Conservation (phyloP, 2,113 vertebrate genomes). For the Cygnus buccinator region DNA sequence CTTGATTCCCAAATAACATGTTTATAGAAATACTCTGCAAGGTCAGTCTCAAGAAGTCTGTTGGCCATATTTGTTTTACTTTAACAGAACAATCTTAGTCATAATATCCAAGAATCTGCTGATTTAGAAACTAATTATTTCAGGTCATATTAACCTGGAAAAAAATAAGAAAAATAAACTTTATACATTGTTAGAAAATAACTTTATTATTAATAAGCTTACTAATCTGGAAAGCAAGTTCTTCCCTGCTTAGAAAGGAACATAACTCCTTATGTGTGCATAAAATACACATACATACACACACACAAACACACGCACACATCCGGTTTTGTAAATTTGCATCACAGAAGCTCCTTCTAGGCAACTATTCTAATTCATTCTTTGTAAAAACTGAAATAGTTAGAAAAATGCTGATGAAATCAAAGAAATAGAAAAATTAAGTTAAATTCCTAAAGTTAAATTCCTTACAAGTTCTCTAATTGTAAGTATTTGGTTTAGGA, state of each 20-base stretch:
- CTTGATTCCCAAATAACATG: neutral
- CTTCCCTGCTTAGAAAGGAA: neutral
- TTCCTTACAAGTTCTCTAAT: slow-evolving; percentile 35
- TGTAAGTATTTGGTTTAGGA: neutral
- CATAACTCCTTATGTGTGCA: neutral
- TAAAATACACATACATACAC: neutral
- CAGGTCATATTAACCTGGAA: neutral
- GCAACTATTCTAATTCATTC: neutral
- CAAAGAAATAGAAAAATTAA: slow-evolving; percentile 44
- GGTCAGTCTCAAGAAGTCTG: neutral
- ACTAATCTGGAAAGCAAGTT: neutral
- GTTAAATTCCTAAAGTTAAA: slow-evolving; percentile 48
- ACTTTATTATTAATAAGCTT: neutral
- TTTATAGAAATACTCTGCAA: neutral
- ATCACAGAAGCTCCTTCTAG: neutral
- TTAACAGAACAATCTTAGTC: neutral
- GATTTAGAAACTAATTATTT: neutral
- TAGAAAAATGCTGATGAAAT: slow-evolving; percentile 17
- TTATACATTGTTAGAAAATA: neutral
- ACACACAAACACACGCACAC: too few species aligned
- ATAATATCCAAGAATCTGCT: neutral
- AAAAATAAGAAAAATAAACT: neutral
- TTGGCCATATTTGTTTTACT: neutral
- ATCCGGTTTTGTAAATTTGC: too few species aligned
- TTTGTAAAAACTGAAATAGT: neutral